Conservation (phyloP, 64 coral and sea anemone species). For the Pocillopora damicornis region DNA sequence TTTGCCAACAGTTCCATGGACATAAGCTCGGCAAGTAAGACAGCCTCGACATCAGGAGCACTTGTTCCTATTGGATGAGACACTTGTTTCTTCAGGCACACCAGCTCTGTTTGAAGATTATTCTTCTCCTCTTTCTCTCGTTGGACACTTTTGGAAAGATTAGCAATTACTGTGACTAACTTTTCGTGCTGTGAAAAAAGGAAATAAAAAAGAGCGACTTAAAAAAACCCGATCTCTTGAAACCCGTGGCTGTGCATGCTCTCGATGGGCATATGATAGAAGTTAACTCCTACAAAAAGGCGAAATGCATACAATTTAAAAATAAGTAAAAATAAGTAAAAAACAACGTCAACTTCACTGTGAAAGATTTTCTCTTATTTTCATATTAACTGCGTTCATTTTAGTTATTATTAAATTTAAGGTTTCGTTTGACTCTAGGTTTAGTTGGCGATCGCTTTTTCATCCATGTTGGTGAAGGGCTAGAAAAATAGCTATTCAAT, state of each 20-base stretch:
- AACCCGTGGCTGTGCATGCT: too few species aligned
- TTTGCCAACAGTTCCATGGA: constrained; percentile 80
- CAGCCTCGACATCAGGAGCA: constrained; percentile 74
- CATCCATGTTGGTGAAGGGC: not conserved
- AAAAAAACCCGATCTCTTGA: not conserved
- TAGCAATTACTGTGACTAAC: constrained; percentile 83
- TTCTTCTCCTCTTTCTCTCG: constrained; percentile 86
- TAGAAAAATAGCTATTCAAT: not conserved
- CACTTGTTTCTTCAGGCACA: constrained; percentile 76
- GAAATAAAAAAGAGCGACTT: not conserved
- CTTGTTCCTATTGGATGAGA: constrained; percentile 62
- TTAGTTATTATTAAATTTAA: too few species aligned
- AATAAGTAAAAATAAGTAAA: too few species aligned
- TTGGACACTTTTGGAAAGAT: constrained; percentile 92
- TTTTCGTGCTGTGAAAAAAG: constrained; percentile 63
- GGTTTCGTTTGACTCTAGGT: not conserved
- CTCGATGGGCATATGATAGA: too few species aligned
- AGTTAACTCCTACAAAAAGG: too few species aligned
- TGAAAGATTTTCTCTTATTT: too few species aligned
- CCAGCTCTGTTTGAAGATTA: constrained; percentile 72
- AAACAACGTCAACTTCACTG: too few species aligned
- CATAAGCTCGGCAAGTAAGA: constrained; percentile 76
- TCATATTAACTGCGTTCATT: too few species aligned
- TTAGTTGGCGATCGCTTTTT: not conserved
- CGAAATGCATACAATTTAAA: too few species aligned